Evolutionary conservation across 2,888 invertebrate genomes (phyloP).

Genomic region (Baronia brevicornis): DNA sequence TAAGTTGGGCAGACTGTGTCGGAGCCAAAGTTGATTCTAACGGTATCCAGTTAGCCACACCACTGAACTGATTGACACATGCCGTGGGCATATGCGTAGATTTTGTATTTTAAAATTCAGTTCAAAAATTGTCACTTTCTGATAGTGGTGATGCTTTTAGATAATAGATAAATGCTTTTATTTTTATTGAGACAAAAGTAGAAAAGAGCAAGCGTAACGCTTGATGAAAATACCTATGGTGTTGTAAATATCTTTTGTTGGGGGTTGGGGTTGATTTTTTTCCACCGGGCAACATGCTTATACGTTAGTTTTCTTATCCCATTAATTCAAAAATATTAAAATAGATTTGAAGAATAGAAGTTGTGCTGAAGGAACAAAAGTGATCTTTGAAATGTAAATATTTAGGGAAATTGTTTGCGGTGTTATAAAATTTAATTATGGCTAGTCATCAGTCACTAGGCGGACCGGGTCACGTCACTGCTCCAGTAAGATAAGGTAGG

Average conservation of each 20-base stretch:
- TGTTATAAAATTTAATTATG: constrained; percentile 71
- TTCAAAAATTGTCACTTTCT: constrained; percentile 1
- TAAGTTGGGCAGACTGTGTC: constrained; percentile 42
- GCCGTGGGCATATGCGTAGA: constrained; percentile 12
- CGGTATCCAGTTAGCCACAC: constrained; percentile 15
- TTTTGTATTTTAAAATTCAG: constrained; percentile 8
- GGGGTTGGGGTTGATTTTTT: no score
- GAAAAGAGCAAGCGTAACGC: no score
- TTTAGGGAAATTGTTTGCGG: constrained; percentile 25
- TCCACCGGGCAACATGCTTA: no score
- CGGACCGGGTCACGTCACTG: constrained; percentile 59
- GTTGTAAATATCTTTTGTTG: no score
- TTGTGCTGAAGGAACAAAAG: constrained; percentile 5
- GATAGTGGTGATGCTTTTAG: no score
- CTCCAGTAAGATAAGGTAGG: constrained; percentile 63
- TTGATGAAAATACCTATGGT: no score
- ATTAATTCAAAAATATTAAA: no score
- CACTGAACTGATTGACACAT: constrained; percentile 18
- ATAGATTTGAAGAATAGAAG: background rate
- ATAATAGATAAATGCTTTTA: no score
- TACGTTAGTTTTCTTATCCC: no score
- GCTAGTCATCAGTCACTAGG: constrained; percentile 67
- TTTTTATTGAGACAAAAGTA: no score
- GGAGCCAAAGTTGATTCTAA: constrained; percentile 41
- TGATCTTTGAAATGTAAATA: constrained; percentile 23